A percentile compares a stretch with the other conserved stretches of the same genome.
phyloP scores from a whole-genome alignment of 92 coral and sea anemone genomes.

The Phenganax subtilis region DNA sequence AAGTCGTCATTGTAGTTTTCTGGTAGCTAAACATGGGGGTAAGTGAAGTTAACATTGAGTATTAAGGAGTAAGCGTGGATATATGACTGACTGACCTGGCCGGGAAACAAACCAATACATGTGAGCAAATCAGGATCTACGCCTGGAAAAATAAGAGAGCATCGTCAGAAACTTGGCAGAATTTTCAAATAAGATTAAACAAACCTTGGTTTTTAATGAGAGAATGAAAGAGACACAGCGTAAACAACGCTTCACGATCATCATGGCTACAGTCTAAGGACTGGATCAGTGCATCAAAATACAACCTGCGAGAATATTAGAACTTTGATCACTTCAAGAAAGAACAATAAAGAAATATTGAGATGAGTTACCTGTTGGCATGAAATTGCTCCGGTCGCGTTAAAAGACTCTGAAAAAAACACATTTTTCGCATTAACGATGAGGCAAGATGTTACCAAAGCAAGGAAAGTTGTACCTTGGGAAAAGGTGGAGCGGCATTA shows the following conservation, averaged over 20 bases:
- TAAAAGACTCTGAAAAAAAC: slow-evolving; percentile 69
- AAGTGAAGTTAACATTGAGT: not conserved
- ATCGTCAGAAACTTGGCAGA: not conserved
- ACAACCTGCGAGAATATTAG: slow-evolving; percentile 55
- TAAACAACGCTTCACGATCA: slow-evolving; percentile 89
- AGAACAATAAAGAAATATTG: not conserved
- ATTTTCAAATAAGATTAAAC: not conserved
- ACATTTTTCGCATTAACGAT: not conserved
- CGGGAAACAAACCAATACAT: slow-evolving; percentile 71
- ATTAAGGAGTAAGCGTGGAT: not conserved
- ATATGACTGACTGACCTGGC: slow-evolving; percentile 59
- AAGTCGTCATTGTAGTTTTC: slow-evolving; percentile 71
- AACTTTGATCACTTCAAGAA: not conserved
- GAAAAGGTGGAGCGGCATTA: slow-evolving; percentile 24
- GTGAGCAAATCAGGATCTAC: slow-evolving; percentile 73
- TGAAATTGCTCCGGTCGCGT: slow-evolving; percentile 64
- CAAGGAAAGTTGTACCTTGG: slow-evolving; percentile 12
- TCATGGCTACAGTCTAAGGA: slow-evolving; percentile 73
- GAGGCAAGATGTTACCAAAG: not conserved
- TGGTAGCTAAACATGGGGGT: slow-evolving; percentile 44
- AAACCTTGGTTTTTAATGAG: slow-evolving; percentile 73
- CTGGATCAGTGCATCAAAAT: slow-evolving; percentile 61
- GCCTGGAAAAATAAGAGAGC: slow-evolving; percentile 46
- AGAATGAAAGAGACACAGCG: slow-evolving; percentile 71
- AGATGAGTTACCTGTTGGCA: slow-evolving; percentile 61